Evolutionary conservation across 1,140 invertebrate genomes (phyloP).

Genomic region (Nasonia longicornis): DNA sequence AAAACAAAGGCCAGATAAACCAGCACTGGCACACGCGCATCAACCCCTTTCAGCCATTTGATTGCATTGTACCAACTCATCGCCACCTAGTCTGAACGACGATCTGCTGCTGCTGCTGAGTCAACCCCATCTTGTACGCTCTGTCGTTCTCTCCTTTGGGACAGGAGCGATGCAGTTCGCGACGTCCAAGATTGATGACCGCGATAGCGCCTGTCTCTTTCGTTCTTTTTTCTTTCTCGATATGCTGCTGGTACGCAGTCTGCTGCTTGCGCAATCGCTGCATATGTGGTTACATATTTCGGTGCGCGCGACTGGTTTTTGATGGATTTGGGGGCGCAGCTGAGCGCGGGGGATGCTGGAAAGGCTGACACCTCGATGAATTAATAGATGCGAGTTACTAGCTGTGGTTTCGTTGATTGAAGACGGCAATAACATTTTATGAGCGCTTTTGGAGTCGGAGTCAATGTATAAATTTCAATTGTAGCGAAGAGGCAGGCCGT

Average conservation of each 20-base stretch:
- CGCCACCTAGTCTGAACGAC: not conserved
- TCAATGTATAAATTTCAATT: not conserved
- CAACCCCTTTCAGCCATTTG: not conserved
- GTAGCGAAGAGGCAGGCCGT: too few relatives aligned
- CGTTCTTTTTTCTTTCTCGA: conserved; percentile 23
- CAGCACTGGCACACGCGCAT: not conserved
- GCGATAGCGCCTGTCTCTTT: conserved; percentile 32
- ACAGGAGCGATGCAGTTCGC: conserved; percentile 20
- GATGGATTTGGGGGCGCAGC: conserved; percentile 27
- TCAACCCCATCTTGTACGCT: conserved; percentile 35
- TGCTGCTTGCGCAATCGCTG: conserved; percentile 34
- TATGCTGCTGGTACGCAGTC: not conserved
- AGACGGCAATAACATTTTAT: conserved; percentile 30
- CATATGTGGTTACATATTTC: conserved; percentile 1
- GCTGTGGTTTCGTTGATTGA: conserved; percentile 16
- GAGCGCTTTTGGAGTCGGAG: not conserved
- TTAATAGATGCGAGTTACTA: conserved; percentile 23
- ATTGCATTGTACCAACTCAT: not conserved
- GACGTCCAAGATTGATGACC: conserved; percentile 42
- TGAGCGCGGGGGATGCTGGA: not conserved
- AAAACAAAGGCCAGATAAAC: not conserved
- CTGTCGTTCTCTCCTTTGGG: conserved; percentile 35
- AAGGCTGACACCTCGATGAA: conserved; percentile 10
- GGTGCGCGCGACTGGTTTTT: not conserved
- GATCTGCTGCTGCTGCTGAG: conserved; percentile 33